Conservation (phyloP, 2,113 vertebrate species). For the Hirundichthys speculiger region DNA sequence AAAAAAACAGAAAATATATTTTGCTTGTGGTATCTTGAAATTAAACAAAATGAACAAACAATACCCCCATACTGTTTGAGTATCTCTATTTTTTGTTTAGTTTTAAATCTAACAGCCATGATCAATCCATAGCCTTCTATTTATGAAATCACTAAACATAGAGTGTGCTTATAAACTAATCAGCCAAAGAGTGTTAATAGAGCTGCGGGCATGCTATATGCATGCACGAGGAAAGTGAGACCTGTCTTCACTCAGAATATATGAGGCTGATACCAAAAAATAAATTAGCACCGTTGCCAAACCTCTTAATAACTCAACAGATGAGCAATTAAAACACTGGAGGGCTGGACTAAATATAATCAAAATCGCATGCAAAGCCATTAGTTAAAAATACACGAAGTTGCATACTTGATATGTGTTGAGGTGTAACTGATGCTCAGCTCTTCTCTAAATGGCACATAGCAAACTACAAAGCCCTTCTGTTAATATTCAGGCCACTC, state of each 20-base stretch:
- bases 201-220: slow-evolving; percentile 13
- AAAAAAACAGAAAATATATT: neutral
- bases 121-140: slow-evolving; percentile 2
- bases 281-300: slow-evolving; percentile 68
- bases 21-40: neutral
- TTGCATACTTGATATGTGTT: slow-evolving; percentile 12
- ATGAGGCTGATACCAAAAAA: slow-evolving; percentile 67
- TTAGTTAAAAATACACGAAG: slow-evolving; percentile 57
- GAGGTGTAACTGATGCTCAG: slow-evolving; percentile 12
- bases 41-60: neutral
- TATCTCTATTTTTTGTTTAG: neutral
- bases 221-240: slow-evolving; percentile 52
- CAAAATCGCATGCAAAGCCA: slow-evolving; percentile 26
- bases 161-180: slow-evolving; percentile 35
- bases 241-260: slow-evolving; percentile 55
- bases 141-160: slow-evolving; percentile 38
- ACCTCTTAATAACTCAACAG: slow-evolving; percentile 52
- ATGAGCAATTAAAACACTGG: slow-evolving; percentile 42
- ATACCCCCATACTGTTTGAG: neutral
- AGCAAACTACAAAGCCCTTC: slow-evolving; percentile 40
- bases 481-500: slow-evolving; percentile 58
- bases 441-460: slow-evolving; percentile 15
- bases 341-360: slow-evolving; percentile 67
- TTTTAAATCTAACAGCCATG: neutral
- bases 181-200: slow-evolving; percentile 23